Conservation (phyloP, 2,888 invertebrate species). For the Trissolcus brochymenae region DNA sequence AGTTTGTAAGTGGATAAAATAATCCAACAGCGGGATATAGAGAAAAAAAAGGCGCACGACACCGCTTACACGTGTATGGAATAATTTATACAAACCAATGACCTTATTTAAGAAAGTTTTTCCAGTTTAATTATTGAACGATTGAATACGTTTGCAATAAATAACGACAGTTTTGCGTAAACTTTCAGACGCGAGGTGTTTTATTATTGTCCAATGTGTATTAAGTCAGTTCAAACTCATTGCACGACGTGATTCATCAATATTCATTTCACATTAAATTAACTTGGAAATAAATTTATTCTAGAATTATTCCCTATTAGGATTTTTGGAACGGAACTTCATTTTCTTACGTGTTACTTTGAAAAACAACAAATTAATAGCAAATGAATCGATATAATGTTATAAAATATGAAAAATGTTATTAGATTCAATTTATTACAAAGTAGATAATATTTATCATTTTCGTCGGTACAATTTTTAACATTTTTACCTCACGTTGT, state of each 20-base stretch:
- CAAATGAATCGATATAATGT: no score
- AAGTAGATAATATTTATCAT: no score
- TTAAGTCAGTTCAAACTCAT: conserved; percentile 25
- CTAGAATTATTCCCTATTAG: conserved; percentile 4
- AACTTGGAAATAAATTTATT: conserved; percentile 13
- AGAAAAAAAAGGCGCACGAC: background rate
- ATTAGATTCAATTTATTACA: no score
- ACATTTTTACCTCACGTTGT: no score
- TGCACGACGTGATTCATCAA: conserved; percentile 31
- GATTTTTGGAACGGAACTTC: background rate
- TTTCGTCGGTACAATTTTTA: no score
- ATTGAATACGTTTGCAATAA: conserved; percentile 32
- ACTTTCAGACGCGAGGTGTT: conserved; percentile 17
- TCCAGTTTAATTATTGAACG: conserved; percentile 22
- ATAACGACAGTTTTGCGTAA: conserved; percentile 36
- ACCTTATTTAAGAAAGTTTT: conserved; percentile 26
- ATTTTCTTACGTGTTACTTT: background rate
- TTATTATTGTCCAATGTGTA: conserved; percentile 12
- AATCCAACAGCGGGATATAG: background rate
- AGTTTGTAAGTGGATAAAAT: conserved; percentile 5
- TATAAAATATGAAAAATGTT: no score
- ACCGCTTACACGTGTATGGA: no score
- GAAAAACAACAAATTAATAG: no score
- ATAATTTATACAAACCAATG: conserved; percentile 14
- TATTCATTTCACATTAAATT: conserved; percentile 39